phyloP scores from a whole-genome alignment of 1,140 invertebrate species.

The Drosophila saltans region DNA sequence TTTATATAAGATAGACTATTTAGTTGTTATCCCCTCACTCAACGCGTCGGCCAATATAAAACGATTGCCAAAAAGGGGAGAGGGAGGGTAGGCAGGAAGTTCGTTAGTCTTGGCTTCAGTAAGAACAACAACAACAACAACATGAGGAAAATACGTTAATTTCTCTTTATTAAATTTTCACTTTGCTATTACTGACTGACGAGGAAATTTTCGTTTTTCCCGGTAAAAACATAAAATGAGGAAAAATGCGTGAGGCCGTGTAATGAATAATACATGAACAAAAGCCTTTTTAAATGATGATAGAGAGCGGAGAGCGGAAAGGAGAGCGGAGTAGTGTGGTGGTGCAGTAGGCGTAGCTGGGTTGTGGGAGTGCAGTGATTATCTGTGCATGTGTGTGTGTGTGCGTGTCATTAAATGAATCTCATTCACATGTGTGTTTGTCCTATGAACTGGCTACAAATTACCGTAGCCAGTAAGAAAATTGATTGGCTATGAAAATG shows the following conservation, averaged over 20 bases:
- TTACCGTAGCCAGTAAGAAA: conserved; percentile 14
- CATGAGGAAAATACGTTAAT: conserved; percentile 19
- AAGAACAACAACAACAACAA: conserved; percentile 16
- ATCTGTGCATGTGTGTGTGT: conserved; percentile 13
- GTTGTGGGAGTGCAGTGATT: conserved; percentile 12
- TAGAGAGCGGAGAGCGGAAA: no score
- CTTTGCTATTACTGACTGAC: conserved; percentile 4
- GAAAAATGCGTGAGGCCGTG: conserved; percentile 27
- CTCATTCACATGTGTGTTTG: conserved; percentile 24
- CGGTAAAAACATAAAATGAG: conserved; percentile 20
- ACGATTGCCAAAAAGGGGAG: conserved; percentile 9
- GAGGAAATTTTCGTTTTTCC: conserved; percentile 16
- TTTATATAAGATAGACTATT: no score
- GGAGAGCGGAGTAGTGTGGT: no score
- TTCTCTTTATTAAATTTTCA: conserved; percentile 32
- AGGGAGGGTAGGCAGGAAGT: conserved; percentile 2
- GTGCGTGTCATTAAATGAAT: conserved; percentile 19
- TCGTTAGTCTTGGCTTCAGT: conserved; percentile 22
- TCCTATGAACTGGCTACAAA: conserved; percentile 19
- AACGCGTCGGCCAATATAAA: background rate
- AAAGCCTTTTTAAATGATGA: conserved; percentile 26
- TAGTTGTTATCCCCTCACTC: no score
- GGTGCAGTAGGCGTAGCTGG: background rate
- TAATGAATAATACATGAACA: conserved; percentile 28
- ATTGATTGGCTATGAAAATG: conserved; percentile 10